Percentiles rank a stretch among this genome's conserved stretches.
Conservation (phyloP, 2,797 vertebrate species). For the Phoebastria nigripes region DNA sequence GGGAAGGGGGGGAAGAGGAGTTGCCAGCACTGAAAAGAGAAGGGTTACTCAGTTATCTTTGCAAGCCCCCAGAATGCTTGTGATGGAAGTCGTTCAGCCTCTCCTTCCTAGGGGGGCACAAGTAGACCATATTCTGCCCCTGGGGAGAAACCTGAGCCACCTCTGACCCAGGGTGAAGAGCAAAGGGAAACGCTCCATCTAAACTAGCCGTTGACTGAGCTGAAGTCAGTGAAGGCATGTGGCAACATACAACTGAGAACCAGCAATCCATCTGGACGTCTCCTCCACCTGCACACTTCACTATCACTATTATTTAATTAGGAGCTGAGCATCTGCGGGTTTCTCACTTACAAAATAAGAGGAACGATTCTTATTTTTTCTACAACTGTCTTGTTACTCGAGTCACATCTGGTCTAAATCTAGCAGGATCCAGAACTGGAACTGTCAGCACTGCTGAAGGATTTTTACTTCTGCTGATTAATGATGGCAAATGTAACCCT, state of each 20-base stretch:
- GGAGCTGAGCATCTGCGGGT: background rate
- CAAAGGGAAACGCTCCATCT: background rate
- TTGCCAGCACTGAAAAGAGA: background rate
- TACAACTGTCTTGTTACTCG: background rate
- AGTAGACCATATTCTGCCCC: background rate
- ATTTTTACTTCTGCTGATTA: background rate
- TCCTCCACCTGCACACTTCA: background rate
- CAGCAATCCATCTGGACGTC: background rate
- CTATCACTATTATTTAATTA: background rate
- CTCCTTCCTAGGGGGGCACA: background rate
- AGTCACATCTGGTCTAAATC: slow-evolving; percentile 7
- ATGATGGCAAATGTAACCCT: background rate
- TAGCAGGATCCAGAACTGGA: background rate
- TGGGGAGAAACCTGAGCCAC: background rate
- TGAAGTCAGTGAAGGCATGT: background rate
- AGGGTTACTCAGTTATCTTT: background rate
- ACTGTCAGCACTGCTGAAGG: background rate
- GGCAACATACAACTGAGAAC: background rate
- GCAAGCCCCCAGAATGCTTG: background rate
- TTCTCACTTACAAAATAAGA: background rate
- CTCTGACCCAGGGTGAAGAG: background rate
- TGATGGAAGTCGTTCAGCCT: background rate
- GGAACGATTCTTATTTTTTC: background rate
- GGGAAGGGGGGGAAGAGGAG: background rate
- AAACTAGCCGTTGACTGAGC: background rate